Evolutionary conservation across 2,888 invertebrate genomes (phyloP).

Genomic region (Lydus trimaculatus): DNA sequence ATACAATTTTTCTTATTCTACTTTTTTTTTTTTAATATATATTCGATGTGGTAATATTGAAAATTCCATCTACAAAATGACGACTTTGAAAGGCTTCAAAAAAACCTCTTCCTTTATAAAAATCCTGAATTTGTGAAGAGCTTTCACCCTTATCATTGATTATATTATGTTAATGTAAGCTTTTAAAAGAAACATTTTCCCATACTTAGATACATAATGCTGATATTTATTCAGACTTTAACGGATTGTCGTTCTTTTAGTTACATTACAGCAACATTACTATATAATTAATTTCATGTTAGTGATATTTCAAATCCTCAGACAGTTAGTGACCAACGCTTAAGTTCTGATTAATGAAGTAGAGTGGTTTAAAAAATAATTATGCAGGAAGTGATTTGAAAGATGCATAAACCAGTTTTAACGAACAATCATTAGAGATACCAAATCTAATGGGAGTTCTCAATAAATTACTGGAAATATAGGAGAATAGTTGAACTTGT

Average conservation of each 20-base stretch:
- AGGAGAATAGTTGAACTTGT: neutral
- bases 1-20: neutral
- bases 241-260: too few species aligned
- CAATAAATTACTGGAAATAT: neutral
- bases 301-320: too few species aligned
- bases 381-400: too few species aligned
- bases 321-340: too few species aligned
- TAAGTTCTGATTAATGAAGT: too few species aligned
- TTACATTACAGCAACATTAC: too few species aligned
- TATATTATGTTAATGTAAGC: neutral
- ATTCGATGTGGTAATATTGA: neutral
- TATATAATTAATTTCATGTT: too few species aligned
- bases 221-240: too few species aligned
- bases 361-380: too few species aligned
- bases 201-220: too few species aligned
- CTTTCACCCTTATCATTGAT: neutral
- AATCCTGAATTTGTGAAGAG: neutral
- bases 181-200: neutral
- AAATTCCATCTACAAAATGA: constrained; percentile 1
- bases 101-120: neutral
- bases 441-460: neutral
- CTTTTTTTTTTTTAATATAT: neutral
- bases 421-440: neutral
- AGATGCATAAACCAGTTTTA: too few species aligned
- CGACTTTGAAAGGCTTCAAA: neutral